Percentiles rank a stretch among this genome's conserved stretches.
Conservation (phyloP, 2,797 vertebrate genomes). For the Moxostoma hubbsi region DNA sequence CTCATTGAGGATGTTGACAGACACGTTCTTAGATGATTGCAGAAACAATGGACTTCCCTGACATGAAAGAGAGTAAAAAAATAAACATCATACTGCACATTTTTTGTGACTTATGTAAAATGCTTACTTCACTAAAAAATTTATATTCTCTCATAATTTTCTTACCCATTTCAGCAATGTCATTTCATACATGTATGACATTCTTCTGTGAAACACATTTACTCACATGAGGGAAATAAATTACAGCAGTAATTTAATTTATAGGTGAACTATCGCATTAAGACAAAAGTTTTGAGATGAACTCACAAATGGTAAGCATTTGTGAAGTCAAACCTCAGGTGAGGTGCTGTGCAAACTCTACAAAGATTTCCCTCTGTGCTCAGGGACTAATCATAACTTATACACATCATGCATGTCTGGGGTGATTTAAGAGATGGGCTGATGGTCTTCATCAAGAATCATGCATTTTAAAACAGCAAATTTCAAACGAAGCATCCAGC, state of each 20-base stretch:
- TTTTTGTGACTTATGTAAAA: no score
- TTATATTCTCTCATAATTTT: no score
- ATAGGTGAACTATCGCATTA: no score
- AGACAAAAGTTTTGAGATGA: not conserved
- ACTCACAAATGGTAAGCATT: not conserved
- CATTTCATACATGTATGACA: no score
- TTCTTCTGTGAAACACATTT: no score
- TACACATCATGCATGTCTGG: not conserved
- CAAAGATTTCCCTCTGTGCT: not conserved
- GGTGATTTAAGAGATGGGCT: not conserved
- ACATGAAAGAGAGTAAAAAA: constrained; percentile 28
- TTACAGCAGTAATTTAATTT: no score
- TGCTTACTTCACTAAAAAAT: no score
- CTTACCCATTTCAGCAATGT: no score
- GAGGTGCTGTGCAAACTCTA: not conserved
- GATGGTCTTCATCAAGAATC: not conserved
- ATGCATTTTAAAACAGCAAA: not conserved
- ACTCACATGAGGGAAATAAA: no score
- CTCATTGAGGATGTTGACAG: constrained; percentile 92
- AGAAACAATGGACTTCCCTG: constrained; percentile 94
- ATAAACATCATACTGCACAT: no score
- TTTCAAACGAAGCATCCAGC: not conserved
- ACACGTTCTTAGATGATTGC: constrained; percentile 96
- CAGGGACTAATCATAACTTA: not conserved
- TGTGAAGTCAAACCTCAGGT: not conserved